Conservation (phyloP, 2,888 invertebrate genomes). For the Altica lythri region DNA sequence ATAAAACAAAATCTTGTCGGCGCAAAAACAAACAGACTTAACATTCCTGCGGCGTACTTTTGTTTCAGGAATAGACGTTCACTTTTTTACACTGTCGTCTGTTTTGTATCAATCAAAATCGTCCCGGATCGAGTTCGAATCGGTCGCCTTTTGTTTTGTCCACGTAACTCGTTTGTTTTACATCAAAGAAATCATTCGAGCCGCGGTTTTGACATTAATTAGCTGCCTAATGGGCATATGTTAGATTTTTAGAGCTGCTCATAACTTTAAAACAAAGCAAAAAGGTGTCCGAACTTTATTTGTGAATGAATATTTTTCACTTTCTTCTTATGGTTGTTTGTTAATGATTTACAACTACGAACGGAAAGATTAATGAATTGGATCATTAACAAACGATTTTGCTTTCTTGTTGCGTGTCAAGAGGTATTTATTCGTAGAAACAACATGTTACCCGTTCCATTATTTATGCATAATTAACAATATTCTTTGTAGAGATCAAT, state of each 20-base stretch:
- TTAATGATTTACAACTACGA: constrained; percentile 28
- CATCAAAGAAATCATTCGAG: constrained; percentile 53
- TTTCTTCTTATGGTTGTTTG: constrained; percentile 20
- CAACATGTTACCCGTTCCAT: too few relatives aligned
- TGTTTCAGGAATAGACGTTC: constrained; percentile 50
- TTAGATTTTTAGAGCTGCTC: constrained; percentile 49
- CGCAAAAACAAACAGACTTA: constrained; percentile 48
- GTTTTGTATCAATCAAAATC: constrained; percentile 56
- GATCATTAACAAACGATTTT: constrained; percentile 5
- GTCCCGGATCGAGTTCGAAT: constrained; percentile 45
- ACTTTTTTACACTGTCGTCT: constrained; percentile 54
- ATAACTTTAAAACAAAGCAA: constrained; percentile 42
- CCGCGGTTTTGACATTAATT: constrained; percentile 55
- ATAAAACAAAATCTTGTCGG: constrained; percentile 45
- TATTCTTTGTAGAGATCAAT: too few relatives aligned
- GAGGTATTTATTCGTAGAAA: too few relatives aligned
- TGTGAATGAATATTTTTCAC: constrained; percentile 35
- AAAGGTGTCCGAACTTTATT: constrained; percentile 36
- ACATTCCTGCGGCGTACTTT: constrained; percentile 54
- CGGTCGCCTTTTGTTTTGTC: constrained; percentile 50
- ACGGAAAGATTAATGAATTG: constrained; percentile 10
- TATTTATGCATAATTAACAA: too few relatives aligned
- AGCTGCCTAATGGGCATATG: constrained; percentile 54
- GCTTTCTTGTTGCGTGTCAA: constrained; percentile 1
- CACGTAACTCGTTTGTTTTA: constrained; percentile 47